Conservation (phyloP, 1,140 invertebrate species). For the Dendroctonus ponderosae region DNA sequence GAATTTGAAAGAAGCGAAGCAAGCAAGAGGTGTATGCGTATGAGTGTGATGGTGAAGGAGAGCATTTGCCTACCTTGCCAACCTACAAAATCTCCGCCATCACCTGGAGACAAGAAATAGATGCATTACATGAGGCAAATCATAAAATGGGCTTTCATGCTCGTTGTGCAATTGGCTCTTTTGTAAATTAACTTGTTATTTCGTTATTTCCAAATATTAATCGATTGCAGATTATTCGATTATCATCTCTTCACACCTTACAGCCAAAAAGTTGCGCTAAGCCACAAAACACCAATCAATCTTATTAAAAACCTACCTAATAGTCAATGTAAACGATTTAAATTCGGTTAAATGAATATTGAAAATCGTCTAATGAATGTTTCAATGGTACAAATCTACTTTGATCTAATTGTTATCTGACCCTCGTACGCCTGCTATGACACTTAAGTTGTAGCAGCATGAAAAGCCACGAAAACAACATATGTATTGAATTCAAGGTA, state of each 20-base stretch:
- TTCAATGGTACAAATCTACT: too few relatives aligned
- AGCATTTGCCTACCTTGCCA: constrained; percentile 73
- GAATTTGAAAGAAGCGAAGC: constrained; percentile 40
- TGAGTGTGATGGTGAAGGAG: constrained; percentile 51
- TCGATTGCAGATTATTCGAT: constrained; percentile 33
- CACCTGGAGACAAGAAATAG: constrained; percentile 63
- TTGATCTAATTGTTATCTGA: too few relatives aligned
- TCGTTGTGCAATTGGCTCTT: constrained; percentile 45
- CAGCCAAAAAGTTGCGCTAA: constrained; percentile 35
- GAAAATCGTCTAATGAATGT: too few relatives aligned
- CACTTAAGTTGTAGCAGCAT: too few relatives aligned
- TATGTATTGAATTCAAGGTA: too few relatives aligned
- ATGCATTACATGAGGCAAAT: constrained; percentile 52
- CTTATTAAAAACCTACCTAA: not conserved
- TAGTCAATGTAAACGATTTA: not conserved
- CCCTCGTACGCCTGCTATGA: too few relatives aligned
- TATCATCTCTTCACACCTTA: constrained; percentile 34
- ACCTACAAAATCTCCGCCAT: constrained; percentile 80
- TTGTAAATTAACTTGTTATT: constrained; percentile 28
- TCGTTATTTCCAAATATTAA: constrained; percentile 30
- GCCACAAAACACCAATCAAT: constrained; percentile 1
- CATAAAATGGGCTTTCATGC: constrained; percentile 49
- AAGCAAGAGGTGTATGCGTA: constrained; percentile 45
- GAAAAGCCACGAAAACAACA: too few relatives aligned
- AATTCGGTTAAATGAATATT: too few relatives aligned